Conservation (phyloP, 2,888 invertebrate species). For the Cremastinae sp. region DNA sequence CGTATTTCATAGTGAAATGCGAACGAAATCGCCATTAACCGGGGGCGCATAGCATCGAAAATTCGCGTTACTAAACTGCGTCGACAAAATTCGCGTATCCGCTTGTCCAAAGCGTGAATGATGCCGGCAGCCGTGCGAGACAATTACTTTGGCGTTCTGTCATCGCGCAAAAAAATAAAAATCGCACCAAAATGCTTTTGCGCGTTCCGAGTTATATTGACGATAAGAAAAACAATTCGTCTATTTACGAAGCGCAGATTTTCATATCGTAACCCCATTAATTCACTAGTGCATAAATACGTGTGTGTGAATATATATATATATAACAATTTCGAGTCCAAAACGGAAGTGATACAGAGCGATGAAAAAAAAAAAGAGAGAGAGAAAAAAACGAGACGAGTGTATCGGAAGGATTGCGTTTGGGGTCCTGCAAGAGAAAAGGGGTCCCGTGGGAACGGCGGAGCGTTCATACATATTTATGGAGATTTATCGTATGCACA, state of each 20-base stretch:
- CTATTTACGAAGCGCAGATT: too few relatives aligned
- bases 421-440: slow-evolving; percentile 54
- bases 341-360: slow-evolving; percentile 10
- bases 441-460: slow-evolving; percentile 63
- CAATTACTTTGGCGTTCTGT: neutral
- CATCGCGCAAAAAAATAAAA: neutral
- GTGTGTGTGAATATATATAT: too few relatives aligned
- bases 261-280: slow-evolving; percentile 2
- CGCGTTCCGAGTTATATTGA: too few relatives aligned
- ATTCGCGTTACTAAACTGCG: slow-evolving; percentile 35
- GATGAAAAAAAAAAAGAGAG: slow-evolving; percentile 13
- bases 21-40: slow-evolving; percentile 10
- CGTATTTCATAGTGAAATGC: slow-evolving; percentile 18
- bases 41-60: slow-evolving; percentile 37
- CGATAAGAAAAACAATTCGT: too few relatives aligned
- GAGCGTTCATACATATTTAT: slow-evolving; percentile 74
- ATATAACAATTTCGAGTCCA: slow-evolving; percentile 3
- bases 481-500: slow-evolving; percentile 72
- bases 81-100: slow-evolving; percentile 32
- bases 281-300: slow-evolving; percentile 13
- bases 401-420: slow-evolving; percentile 26
- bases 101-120: slow-evolving; percentile 1
- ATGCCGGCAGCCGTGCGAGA: slow-evolving; percentile 11
- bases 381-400: slow-evolving; percentile 16
- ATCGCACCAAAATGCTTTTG: too few relatives aligned